Conservation (phyloP, 2,797 vertebrate genomes). For the Sandelia bainsii region DNA sequence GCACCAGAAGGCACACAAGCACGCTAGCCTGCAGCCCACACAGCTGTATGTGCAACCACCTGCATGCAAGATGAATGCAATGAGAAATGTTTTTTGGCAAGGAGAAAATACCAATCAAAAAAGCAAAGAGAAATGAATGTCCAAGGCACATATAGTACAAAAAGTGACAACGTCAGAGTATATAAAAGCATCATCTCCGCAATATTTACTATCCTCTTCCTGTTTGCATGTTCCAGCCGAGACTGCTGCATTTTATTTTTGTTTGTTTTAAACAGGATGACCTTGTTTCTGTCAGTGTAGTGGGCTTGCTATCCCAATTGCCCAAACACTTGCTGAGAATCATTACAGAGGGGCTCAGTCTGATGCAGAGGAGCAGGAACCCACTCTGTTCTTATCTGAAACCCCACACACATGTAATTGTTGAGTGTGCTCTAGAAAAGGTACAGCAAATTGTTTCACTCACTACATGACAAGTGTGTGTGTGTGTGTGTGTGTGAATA, state of each 20-base stretch:
- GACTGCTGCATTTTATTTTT: constrained; percentile 16
- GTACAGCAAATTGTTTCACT: constrained; percentile 29
- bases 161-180: constrained; percentile 12
- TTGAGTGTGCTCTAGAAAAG: constrained; percentile 20
- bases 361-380: constrained; percentile 23
- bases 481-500: neutral
- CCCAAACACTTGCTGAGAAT: constrained; percentile 28
- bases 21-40: constrained; percentile 20
- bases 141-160: constrained; percentile 6
- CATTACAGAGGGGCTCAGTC: constrained; percentile 51
- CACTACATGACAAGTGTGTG: constrained; percentile 13
- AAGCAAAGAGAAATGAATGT: constrained; percentile 16
- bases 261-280: constrained; percentile 42
- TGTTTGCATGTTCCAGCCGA: constrained; percentile 15
- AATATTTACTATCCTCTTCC: constrained; percentile 26
- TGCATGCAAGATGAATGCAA: neutral
- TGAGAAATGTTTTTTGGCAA: constrained; percentile 14
- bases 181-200: constrained; percentile 13
- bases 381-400: constrained; percentile 27
- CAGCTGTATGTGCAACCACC: constrained; percentile 27
- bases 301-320: constrained; percentile 13
- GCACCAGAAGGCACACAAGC: constrained; percentile 34
- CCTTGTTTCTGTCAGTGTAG: constrained; percentile 25
- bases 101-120: constrained; percentile 20
- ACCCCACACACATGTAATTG: constrained; percentile 12